These are phyloP conservation scores for Zapus hudsonius DNA, from an alignment of 2,113 vertebrate genomes.

Conservation along the genomic window DNA sequence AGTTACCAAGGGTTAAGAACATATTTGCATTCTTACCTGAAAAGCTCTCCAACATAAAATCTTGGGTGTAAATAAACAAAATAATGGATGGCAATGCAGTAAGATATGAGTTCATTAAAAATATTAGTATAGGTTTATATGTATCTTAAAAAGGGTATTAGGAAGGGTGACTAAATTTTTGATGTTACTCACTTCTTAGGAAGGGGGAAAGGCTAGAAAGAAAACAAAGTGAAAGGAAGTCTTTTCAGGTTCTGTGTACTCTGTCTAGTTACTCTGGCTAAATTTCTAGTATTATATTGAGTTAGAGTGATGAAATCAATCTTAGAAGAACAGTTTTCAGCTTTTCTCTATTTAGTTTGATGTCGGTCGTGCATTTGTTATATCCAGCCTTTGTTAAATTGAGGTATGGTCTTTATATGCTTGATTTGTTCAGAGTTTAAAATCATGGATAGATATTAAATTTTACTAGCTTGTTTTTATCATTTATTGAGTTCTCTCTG, in stretches of 20 bases:
- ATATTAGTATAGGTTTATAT: background rate
- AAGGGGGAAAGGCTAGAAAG: background rate
- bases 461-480: background rate
- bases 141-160: background rate
- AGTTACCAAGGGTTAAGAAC: background rate
- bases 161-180: background rate
- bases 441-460: background rate
- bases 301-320: background rate
- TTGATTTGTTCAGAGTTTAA: background rate
- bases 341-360: background rate
- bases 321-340: background rate
- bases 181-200: background rate
- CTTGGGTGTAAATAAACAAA: background rate
- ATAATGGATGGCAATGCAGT: background rate
- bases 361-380: background rate
- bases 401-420: background rate
- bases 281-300: background rate
- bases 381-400: no score
- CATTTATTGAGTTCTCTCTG: background rate
- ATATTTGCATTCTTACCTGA: background rate
- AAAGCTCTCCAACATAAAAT: conserved; percentile 30
- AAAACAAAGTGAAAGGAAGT: background rate
- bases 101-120: conserved; percentile 22
- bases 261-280: background rate
- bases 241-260: conserved; percentile 5